Percentiles rank a stretch among this genome's conserved stretches.
Evolutionary conservation across 2,113 vertebrate species (phyloP).

Genomic region (Dunckerocampus dactyliophorus): DNA sequence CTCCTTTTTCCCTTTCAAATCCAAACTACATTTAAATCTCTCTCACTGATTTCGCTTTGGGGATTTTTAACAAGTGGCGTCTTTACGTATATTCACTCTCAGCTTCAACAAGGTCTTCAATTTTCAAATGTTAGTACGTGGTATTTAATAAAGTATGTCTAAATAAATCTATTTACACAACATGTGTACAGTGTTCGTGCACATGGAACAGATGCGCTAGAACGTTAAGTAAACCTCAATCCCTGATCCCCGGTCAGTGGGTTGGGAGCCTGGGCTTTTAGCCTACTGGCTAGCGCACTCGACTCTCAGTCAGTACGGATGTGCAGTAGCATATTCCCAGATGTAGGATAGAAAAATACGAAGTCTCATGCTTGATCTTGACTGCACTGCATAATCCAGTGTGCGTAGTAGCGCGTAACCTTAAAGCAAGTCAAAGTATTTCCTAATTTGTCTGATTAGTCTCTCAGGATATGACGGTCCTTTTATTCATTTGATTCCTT

Average conservation of each 20-base stretch:
- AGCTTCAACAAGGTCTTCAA: slow-evolving; percentile 8
- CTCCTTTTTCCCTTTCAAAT: background rate
- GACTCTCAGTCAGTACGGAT: background rate
- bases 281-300: too few species aligned
- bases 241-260: background rate
- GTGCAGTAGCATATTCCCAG: slow-evolving; percentile 30
- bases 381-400: slow-evolving; percentile 41
- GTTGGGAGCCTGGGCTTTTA: background rate
- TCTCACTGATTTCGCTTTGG: background rate
- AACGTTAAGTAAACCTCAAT: too few species aligned
- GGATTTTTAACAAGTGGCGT: too few species aligned
- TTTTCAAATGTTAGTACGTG: slow-evolving; percentile 21
- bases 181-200: slow-evolving; percentile 12
- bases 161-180: slow-evolving; percentile 49
- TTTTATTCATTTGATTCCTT: slow-evolving; percentile 30
- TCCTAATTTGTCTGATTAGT: slow-evolving; percentile 29
- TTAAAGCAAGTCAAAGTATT: slow-evolving; percentile 38
- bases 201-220: background rate
- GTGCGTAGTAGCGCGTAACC: slow-evolving; percentile 28
- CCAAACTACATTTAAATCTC: background rate
- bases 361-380: slow-evolving; percentile 36
- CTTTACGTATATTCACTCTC: slow-evolving; percentile 1
- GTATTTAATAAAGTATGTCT: slow-evolving; percentile 23
- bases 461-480: slow-evolving; percentile 38
- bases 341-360: slow-evolving; percentile 61